Evolutionary conservation across 2,888 invertebrate species (phyloP).

Genomic region (Baronia brevicornis): DNA sequence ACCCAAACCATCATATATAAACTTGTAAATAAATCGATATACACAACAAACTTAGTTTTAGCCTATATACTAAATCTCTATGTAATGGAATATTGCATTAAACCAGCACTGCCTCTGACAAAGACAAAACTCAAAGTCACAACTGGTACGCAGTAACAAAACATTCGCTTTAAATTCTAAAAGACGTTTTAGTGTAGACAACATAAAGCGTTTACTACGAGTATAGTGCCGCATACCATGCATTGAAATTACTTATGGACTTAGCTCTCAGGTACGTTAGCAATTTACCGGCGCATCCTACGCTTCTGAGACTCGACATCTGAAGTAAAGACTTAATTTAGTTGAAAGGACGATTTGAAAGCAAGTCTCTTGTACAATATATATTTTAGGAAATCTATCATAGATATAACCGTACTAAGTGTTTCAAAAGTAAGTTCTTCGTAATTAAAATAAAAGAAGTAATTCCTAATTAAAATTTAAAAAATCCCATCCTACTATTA

Average conservation of each 20-base stretch:
- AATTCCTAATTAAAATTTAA: background rate
- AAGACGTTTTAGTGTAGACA: too few species aligned
- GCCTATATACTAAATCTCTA: too few species aligned
- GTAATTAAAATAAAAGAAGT: background rate
- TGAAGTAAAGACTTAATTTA: constrained; percentile 24
- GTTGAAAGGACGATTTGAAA: constrained; percentile 23
- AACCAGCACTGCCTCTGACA: too few species aligned
- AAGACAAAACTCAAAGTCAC: too few species aligned
- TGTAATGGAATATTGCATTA: too few species aligned
- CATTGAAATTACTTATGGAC: constrained; percentile 13
- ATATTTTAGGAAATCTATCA: constrained; percentile 3
- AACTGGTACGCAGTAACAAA: too few species aligned
- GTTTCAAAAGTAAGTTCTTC: background rate
- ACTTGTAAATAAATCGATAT: too few species aligned
- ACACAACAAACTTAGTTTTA: too few species aligned
- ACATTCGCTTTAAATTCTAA: too few species aligned
- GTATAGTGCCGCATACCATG: background rate
- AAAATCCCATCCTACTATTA: too few species aligned
- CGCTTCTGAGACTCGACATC: constrained; percentile 15
- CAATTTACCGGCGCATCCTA: constrained; percentile 20
- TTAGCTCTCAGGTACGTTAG: constrained; percentile 20
- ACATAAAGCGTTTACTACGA: too few species aligned
- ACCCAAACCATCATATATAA: too few species aligned
- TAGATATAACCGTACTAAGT: constrained; percentile 2
- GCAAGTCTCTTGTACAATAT: constrained; percentile 13